These are phyloP conservation scores for Himalopsyche tibetana DNA, from an alignment of 2,888 invertebrate genomes.

Conservation along the genomic window DNA sequence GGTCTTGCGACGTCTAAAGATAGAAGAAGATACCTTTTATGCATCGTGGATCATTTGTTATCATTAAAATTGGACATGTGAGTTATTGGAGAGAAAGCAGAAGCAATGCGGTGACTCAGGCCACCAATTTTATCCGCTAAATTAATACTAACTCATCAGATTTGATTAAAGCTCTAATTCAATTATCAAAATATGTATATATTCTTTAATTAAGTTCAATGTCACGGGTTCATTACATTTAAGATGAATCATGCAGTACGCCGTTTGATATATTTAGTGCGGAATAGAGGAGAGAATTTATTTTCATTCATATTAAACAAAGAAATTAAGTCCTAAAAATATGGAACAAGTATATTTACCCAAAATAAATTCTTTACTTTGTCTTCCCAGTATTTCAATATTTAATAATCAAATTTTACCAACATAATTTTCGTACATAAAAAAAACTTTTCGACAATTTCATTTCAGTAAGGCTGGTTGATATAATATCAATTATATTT, in stretches of 20 bases:
- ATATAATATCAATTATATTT: no score
- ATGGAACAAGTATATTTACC: no score
- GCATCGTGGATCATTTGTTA: slow-evolving; percentile 42
- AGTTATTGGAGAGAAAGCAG: slow-evolving; percentile 38
- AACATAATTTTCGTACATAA: no score
- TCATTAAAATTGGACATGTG: slow-evolving; percentile 40
- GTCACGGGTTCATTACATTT: slow-evolving; percentile 31
- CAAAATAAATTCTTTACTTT: no score
- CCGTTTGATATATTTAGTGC: no score
- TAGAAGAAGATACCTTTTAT: slow-evolving; percentile 20
- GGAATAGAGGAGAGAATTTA: no score
- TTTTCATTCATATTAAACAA: no score
- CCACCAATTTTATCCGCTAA: neutral
- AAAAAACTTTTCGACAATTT: no score
- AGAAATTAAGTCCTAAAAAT: no score
- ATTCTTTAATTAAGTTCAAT: neutral
- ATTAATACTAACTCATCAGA: neutral
- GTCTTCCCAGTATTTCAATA: no score
- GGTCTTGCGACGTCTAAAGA: slow-evolving; percentile 23
- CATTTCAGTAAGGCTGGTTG: no score
- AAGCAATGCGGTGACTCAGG: neutral
- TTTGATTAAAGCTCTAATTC: neutral
- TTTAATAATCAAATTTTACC: no score
- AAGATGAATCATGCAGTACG: neutral
- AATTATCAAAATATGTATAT: neutral